Conservation (phyloP, 2,797 vertebrate genomes). For the Semotilus atromaculatus region DNA sequence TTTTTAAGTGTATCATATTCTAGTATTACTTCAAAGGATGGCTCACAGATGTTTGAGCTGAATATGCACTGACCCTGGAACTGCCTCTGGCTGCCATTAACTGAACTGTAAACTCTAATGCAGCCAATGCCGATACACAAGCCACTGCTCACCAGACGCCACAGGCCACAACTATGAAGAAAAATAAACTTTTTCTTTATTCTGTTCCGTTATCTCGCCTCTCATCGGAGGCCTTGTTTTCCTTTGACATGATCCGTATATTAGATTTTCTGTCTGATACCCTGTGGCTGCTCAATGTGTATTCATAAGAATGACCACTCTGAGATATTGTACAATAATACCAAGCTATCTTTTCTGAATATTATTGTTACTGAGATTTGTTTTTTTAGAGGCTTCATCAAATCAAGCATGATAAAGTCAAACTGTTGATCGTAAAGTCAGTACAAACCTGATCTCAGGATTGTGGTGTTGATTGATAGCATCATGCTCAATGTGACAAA, state of each 20-base stretch:
- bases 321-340: conserved; percentile 11
- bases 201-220: conserved; percentile 15
- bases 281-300: conserved; percentile 15
- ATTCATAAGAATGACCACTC: conserved; percentile 15
- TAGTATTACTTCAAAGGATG: neutral
- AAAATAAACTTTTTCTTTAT: conserved; percentile 23
- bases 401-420: neutral
- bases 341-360: neutral
- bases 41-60: conserved; percentile 7
- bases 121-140: neutral
- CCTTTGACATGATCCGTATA: conserved; percentile 28
- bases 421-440: neutral
- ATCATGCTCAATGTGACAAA: neutral
- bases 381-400: neutral
- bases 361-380: conserved; percentile 14
- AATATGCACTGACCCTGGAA: conserved; percentile 11
- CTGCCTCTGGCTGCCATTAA: conserved; percentile 18
- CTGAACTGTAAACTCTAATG: neutral
- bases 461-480: neutral
- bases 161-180: conserved; percentile 9
- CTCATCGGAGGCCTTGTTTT: conserved; percentile 18
- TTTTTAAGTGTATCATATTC: neutral
- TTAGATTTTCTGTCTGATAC: conserved; percentile 29
- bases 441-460: neutral
- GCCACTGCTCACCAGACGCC: conserved; percentile 5